These are phyloP conservation scores for Trichacis sp. DNA, from an alignment of 2,888 invertebrate genomes.

Conservation along the genomic window DNA sequence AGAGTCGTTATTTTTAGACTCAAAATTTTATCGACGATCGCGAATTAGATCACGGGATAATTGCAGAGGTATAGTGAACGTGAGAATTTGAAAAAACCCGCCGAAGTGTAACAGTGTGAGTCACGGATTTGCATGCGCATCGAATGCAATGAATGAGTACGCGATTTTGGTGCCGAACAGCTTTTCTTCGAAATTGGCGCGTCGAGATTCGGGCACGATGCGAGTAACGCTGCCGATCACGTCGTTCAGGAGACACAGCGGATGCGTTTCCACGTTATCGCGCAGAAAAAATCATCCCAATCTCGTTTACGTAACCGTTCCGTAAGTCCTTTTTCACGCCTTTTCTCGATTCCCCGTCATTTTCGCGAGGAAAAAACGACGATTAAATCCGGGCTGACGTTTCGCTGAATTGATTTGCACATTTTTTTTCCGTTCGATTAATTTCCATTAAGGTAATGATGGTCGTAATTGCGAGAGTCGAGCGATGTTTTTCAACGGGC, in stretches of 20 bases:
- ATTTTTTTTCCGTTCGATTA: no score
- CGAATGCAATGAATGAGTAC: conserved; percentile 56
- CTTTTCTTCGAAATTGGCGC: conserved; percentile 54
- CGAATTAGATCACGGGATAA: background rate
- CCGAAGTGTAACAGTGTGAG: background rate
- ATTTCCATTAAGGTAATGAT: no score
- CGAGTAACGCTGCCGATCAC: conserved; percentile 58
- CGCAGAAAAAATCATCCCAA: conserved; percentile 57
- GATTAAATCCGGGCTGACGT: no score
- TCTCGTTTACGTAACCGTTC: conserved; percentile 58
- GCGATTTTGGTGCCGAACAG: conserved; percentile 54
- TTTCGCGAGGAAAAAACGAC: no score
- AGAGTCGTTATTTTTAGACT: no score
- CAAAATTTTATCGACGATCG: no score
- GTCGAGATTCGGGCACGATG: conserved; percentile 63
- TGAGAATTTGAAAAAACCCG: no score
- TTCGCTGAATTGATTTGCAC: no score
- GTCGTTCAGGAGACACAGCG: conserved; percentile 62
- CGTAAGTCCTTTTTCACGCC: conserved; percentile 56
- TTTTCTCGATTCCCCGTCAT: background rate
- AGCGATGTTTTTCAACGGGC: no score
- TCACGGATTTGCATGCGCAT: background rate
- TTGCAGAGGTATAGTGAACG: background rate
- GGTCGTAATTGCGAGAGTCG: no score
- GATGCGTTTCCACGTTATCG: conserved; percentile 61